Conservation (phyloP, 1,140 invertebrate genomes). For the Drosophila simulans region DNA sequence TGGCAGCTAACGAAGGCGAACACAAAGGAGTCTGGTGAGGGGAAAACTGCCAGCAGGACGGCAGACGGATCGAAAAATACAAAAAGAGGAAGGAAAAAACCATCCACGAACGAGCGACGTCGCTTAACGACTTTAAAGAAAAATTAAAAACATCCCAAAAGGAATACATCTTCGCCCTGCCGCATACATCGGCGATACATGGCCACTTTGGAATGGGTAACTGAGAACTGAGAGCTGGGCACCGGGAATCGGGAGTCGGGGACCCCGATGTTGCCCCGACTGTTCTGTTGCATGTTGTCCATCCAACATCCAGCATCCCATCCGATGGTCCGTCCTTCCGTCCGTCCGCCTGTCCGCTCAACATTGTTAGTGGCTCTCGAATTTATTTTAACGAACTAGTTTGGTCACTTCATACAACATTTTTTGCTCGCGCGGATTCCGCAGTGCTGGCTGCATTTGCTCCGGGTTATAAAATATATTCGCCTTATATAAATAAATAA, state of each 20-base stretch:
- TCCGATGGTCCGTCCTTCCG: constrained; percentile 30
- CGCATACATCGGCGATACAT: constrained; percentile 60
- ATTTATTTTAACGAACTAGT: constrained; percentile 84
- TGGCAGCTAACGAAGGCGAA: constrained; percentile 72
- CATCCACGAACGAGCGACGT: constrained; percentile 45
- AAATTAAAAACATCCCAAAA: constrained; percentile 84
- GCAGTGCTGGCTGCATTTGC: constrained; percentile 36
- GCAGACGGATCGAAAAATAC: constrained; percentile 35
- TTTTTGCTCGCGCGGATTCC: constrained; percentile 38
- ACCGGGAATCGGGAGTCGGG: not conserved
- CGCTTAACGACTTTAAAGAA: constrained; percentile 83
- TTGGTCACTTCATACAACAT: constrained; percentile 83
- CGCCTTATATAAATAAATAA: constrained; percentile 83
- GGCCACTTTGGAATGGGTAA: constrained; percentile 26
- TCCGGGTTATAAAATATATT: constrained; percentile 82
- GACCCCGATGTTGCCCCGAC: constrained; percentile 18
- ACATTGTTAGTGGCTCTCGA: constrained; percentile 82
- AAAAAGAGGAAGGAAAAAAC: constrained; percentile 44
- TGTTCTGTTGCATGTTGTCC: constrained; percentile 68
- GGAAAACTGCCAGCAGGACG: constrained; percentile 1
- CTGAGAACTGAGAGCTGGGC: constrained; percentile 21
- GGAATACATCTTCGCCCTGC: constrained; percentile 81
- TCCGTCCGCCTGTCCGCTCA: constrained; percentile 49
- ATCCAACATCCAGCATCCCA: constrained; percentile 37
- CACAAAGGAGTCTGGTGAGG: constrained; percentile 49